Conservation (phyloP, 2,797 vertebrate species). For the Hapalemur alaotrensis region DNA sequence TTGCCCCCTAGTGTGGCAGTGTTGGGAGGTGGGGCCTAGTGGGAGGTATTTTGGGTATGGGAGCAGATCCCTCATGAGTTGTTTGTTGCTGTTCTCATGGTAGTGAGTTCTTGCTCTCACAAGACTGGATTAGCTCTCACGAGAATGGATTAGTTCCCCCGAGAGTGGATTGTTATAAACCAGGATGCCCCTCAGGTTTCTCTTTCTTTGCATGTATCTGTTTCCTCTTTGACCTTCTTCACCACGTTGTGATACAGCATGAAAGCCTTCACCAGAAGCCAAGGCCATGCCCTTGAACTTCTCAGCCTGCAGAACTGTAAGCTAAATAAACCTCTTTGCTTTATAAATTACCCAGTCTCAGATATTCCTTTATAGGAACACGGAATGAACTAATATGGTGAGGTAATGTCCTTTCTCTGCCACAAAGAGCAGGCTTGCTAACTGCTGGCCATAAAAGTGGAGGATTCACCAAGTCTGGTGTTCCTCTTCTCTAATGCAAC, state of each 20-base stretch:
- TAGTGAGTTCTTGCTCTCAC: background rate
- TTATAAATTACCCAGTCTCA: background rate
- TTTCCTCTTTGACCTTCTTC: background rate
- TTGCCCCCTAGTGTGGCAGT: background rate
- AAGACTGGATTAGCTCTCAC: background rate
- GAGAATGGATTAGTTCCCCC: background rate
- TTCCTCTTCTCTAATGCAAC: background rate
- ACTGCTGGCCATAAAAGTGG: background rate
- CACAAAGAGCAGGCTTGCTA: background rate
- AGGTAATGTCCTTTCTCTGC: background rate
- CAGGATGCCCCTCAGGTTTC: background rate
- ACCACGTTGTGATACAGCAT: background rate
- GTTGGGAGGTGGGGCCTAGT: background rate
- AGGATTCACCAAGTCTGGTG: no score
- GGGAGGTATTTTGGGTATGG: background rate
- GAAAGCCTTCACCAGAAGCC: background rate
- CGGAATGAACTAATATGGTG: background rate
- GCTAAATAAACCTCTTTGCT: background rate
- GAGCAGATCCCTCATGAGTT: background rate
- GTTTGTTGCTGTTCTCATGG: background rate
- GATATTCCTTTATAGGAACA: background rate
- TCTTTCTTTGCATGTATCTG: background rate
- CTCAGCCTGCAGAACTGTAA: background rate
- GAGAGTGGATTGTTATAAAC: background rate
- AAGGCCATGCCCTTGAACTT: background rate